phyloP scores from a whole-genome alignment of 2,113 vertebrate genomes.

The Rhabdomys dilectus region DNA sequence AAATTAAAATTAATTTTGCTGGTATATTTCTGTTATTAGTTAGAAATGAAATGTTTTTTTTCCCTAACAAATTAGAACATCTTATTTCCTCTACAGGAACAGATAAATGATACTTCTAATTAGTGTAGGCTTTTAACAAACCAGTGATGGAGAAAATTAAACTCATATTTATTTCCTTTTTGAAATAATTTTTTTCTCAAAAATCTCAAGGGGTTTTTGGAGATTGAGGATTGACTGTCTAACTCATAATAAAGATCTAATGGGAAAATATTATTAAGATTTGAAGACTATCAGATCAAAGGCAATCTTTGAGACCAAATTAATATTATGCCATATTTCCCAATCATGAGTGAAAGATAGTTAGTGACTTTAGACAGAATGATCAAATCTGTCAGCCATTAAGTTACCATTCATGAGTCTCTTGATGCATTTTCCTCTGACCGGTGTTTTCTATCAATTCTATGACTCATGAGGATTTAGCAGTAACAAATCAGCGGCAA shows the following conservation, averaged over 20 bases:
- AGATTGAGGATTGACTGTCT: slow-evolving; percentile 20
- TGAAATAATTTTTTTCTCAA: neutral
- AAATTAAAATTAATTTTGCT: slow-evolving; percentile 43
- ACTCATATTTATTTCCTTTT: slow-evolving; percentile 62
- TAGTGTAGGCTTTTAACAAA: slow-evolving; percentile 49
- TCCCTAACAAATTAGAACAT: neutral
- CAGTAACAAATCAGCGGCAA: slow-evolving; percentile 45
- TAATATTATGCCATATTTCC: slow-evolving; percentile 51
- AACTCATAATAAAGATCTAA: slow-evolving; percentile 11
- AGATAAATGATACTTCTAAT: slow-evolving; percentile 58
- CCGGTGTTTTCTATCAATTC: slow-evolving; percentile 50
- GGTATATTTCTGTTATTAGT: slow-evolving; percentile 1
- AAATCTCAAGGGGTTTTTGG: slow-evolving; percentile 50
- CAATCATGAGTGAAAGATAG: slow-evolving; percentile 29
- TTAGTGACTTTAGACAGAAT: slow-evolving; percentile 37
- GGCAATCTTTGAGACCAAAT: slow-evolving; percentile 33
- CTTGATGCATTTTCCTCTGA: slow-evolving; percentile 42
- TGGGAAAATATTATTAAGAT: slow-evolving; percentile 26
- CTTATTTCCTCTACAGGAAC: slow-evolving; percentile 37
- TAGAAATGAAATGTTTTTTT: slow-evolving; percentile 10
- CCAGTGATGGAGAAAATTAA: neutral
- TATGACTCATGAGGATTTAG: slow-evolving; percentile 44
- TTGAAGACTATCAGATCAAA: slow-evolving; percentile 53
- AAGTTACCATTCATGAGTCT: slow-evolving; percentile 47
- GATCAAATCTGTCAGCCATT: slow-evolving; percentile 29